Evolutionary conservation across 64 coral and sea anemone genomes (phyloP).

Genomic region (Pachyseris speciosa): DNA sequence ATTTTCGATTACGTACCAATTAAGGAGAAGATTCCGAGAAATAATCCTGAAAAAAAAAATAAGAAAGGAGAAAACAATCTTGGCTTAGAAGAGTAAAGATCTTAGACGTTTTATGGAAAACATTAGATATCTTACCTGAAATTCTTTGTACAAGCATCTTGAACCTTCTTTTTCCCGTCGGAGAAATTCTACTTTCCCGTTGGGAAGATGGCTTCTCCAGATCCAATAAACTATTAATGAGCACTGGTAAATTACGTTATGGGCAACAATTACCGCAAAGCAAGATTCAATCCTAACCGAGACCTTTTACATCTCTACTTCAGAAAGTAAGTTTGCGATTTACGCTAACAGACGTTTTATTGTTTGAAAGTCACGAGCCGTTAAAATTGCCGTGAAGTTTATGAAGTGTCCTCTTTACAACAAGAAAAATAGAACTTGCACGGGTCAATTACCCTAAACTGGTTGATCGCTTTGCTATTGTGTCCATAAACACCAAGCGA

Average conservation of each 20-base stretch:
- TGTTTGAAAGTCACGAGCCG: conserved; percentile 24
- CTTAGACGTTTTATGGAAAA: neutral
- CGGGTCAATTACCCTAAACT: neutral
- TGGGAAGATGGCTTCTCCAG: neutral
- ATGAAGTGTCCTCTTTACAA: conserved; percentile 1
- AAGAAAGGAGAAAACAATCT: neutral
- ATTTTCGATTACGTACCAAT: conserved; percentile 4
- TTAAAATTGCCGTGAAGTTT: conserved; percentile 8
- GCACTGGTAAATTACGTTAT: conserved; percentile 12
- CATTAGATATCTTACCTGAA: neutral
- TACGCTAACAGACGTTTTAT: neutral
- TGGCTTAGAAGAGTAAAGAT: neutral
- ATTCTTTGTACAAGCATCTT: conserved; percentile 13
- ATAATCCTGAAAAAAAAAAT: neutral
- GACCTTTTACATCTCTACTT: neutral
- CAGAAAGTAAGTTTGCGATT: neutral
- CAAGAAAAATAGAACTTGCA: neutral
- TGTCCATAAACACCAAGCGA: no score
- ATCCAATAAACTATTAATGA: conserved; percentile 25
- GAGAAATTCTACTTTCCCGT: conserved; percentile 16
- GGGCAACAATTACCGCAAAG: neutral
- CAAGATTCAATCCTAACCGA: conserved; percentile 11
- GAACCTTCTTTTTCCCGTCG: neutral
- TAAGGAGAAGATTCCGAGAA: neutral
- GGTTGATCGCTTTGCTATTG: neutral